Conservation (phyloP, 2,888 invertebrate genomes). For the Pyrrhia umbra region DNA sequence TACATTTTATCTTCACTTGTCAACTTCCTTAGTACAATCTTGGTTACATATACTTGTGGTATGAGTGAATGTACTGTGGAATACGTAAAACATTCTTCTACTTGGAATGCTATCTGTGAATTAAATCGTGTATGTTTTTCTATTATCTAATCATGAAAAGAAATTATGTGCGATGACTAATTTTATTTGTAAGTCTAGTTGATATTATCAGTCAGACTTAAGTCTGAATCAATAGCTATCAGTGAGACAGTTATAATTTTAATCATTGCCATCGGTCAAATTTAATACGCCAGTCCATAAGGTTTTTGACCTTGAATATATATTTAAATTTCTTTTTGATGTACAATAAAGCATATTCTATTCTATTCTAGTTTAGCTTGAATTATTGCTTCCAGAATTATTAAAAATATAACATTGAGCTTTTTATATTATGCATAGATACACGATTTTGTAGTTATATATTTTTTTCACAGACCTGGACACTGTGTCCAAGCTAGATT, state of each 20-base stretch:
- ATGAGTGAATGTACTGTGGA: constrained; percentile 40
- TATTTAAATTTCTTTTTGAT: too few relatives aligned
- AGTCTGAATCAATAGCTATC: constrained; percentile 16
- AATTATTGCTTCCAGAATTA: too few relatives aligned
- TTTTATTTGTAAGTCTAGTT: constrained; percentile 18
- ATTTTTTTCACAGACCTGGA: too few relatives aligned
- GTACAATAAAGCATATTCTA: too few relatives aligned
- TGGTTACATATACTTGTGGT: constrained; percentile 34
- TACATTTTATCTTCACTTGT: constrained; percentile 56
- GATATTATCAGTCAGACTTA: not conserved
- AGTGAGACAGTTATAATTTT: constrained; percentile 16
- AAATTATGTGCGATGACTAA: constrained; percentile 28
- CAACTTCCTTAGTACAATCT: constrained; percentile 63
- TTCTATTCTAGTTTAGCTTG: too few relatives aligned
- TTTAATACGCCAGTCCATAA: constrained; percentile 20
- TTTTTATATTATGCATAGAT: too few relatives aligned
- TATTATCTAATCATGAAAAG: constrained; percentile 43
- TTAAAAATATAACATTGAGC: too few relatives aligned
- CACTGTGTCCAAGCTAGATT: too few relatives aligned
- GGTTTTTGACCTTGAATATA: too few relatives aligned
- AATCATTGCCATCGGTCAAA: constrained; percentile 8
- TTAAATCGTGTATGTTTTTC: constrained; percentile 39
- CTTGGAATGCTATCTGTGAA: constrained; percentile 39
- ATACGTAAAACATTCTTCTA: constrained; percentile 42
- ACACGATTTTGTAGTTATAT: too few relatives aligned